Conservation (phyloP, 2,113 vertebrate species). For the Stictonetta naevosa region DNA sequence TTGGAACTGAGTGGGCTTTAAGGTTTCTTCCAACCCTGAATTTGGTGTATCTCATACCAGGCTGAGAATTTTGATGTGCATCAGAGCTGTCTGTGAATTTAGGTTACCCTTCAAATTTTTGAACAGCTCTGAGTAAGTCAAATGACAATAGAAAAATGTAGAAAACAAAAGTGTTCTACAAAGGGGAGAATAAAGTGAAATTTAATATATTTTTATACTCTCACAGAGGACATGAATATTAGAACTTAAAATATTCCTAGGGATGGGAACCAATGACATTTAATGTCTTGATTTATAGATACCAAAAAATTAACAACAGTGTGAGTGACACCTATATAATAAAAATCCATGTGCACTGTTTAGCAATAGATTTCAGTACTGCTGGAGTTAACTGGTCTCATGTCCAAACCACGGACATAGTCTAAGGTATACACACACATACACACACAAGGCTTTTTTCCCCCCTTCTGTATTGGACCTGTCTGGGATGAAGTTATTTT, state of each 20-base stretch:
- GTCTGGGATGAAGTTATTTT: neutral
- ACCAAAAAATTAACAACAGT: neutral
- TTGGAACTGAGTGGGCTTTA: too few relatives aligned
- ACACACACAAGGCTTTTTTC: neutral
- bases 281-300: neutral
- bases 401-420: neutral
- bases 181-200: neutral
- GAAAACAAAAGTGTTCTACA: neutral
- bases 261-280: neutral
- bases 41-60: neutral
- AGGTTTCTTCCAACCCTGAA: neutral
- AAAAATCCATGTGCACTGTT: neutral
- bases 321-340: neutral
- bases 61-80: neutral
- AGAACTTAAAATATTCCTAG: neutral
- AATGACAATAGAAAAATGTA: neutral
- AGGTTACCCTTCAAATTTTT: neutral
- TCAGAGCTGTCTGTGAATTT: neutral
- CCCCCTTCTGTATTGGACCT: neutral
- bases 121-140: neutral
- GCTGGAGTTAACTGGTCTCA: neutral
- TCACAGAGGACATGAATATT: neutral
- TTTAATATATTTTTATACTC: neutral
- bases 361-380: neutral
- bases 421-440: too few relatives aligned